A percentile compares a stretch with the other conserved stretches of the same genome.
phyloP scores from a whole-genome alignment of 2,888 invertebrate genomes.

The Nomada lathburiana region DNA sequence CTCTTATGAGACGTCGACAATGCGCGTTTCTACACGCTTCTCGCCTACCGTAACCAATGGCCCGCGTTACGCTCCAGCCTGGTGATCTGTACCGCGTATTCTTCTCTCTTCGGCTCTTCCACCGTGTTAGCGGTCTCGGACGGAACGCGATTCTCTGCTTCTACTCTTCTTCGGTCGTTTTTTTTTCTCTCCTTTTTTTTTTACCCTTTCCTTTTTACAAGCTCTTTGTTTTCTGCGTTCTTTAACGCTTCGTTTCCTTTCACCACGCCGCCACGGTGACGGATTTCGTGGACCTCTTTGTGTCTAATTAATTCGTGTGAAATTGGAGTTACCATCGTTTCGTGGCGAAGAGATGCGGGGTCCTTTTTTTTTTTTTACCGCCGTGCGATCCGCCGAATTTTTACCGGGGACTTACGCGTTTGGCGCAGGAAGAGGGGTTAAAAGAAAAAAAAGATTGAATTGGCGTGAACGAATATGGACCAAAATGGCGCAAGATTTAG shows the following conservation, averaged over 20 bases:
- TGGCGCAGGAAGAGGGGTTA: background rate
- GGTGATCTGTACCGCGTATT: slow-evolving; percentile 69
- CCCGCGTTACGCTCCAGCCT: slow-evolving; percentile 64
- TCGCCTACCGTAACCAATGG: slow-evolving; percentile 69
- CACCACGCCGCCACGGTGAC: background rate
- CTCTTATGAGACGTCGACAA: slow-evolving; percentile 68
- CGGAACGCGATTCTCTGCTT: slow-evolving; percentile 13
- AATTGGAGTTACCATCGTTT: too few species aligned
- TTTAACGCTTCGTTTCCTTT: background rate
- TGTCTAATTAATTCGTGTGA: too few species aligned
- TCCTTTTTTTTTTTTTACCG: too few species aligned
- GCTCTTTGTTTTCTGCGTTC: background rate
- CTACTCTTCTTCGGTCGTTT: background rate
- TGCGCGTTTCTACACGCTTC: slow-evolving; percentile 63
- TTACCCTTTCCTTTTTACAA: background rate
- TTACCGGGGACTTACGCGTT: too few species aligned
- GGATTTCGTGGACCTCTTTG: too few species aligned
- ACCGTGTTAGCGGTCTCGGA: slow-evolving; percentile 20
- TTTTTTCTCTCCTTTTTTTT: slow-evolving; percentile 5
- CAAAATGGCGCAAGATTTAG: slow-evolving; percentile 58
- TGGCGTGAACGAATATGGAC: slow-evolving; percentile 23
- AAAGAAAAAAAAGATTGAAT: background rate
- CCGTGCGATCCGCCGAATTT: too few species aligned
- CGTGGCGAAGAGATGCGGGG: too few species aligned
- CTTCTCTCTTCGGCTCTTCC: slow-evolving; percentile 51